Conservation (phyloP, 2,113 vertebrate genomes). For the Pithys albifrons region DNA sequence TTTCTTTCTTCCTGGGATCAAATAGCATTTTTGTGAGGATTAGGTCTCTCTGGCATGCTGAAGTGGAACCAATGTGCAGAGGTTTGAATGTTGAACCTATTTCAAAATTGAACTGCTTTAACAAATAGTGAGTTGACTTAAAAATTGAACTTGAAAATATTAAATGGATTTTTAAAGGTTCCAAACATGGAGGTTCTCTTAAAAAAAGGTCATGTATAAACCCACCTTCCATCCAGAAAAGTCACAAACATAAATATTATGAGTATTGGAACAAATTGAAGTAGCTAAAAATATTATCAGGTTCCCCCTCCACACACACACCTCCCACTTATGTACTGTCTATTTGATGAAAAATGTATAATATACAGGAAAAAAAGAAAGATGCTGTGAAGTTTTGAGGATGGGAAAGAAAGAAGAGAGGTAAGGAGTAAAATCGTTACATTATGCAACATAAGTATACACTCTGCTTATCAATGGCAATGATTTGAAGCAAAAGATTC, state of each 20-base stretch:
- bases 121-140: conserved; percentile 42
- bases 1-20: conserved; percentile 68
- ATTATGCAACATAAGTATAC: not conserved
- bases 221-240: not conserved
- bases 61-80: conserved; percentile 54
- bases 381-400: not conserved
- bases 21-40: conserved; percentile 75
- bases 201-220: conserved; percentile 19
- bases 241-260: not conserved
- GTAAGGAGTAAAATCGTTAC: not conserved
- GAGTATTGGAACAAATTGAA: not conserved
- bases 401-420: not conserved
- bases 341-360: not conserved
- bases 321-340: not conserved
- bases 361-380: not conserved
- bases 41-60: conserved; percentile 48
- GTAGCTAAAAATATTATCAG: not conserved
- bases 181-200: conserved; percentile 32
- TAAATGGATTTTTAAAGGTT: conserved; percentile 66
- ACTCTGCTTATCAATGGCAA: not conserved
- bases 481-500: not conserved
- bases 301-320: too few relatives aligned
- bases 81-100: conserved; percentile 59
- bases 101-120: conserved; percentile 65
- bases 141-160: conserved; percentile 66